A percentile compares a stretch with the other conserved stretches of the same genome.
These are phyloP conservation scores for Prochilodus magdalenae DNA, from an alignment of 2,113 vertebrate species.

Conservation along the genomic window DNA sequence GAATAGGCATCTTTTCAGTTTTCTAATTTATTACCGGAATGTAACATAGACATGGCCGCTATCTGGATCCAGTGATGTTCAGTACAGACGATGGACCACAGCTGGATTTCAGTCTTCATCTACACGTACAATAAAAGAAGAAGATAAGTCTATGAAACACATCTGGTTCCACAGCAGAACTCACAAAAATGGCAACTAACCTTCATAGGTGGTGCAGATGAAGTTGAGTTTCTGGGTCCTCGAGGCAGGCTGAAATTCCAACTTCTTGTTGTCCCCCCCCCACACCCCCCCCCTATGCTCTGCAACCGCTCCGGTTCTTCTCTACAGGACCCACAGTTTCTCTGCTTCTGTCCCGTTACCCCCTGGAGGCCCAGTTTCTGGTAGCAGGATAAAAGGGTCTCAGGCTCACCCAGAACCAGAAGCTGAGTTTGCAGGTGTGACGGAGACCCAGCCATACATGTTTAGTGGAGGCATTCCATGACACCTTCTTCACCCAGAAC, in stretches of 20 bases:
- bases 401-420: not conserved
- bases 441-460: not conserved
- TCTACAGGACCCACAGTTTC: not conserved
- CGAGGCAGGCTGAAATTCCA: not conserved
- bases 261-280: not conserved
- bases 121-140: no score
- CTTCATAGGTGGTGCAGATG: no score
- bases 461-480: not conserved
- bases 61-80: no score
- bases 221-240: not conserved
- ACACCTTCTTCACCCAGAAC: not conserved
- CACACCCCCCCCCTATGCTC: no score
- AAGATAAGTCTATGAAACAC: no score
- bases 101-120: no score
- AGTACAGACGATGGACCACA: no score
- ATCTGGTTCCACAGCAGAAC: no score
- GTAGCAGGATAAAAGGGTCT: not conserved
- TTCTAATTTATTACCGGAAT: no score
- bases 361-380: not conserved
- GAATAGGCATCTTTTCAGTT: no score
- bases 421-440: not conserved
- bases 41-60: no score
- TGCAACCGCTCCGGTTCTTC: not conserved
- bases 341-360: not conserved
- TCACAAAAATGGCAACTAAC: no score